These are phyloP conservation scores for Papilio dardanus DNA, from an alignment of 1,140 invertebrate genomes.

Conservation along the genomic window DNA sequence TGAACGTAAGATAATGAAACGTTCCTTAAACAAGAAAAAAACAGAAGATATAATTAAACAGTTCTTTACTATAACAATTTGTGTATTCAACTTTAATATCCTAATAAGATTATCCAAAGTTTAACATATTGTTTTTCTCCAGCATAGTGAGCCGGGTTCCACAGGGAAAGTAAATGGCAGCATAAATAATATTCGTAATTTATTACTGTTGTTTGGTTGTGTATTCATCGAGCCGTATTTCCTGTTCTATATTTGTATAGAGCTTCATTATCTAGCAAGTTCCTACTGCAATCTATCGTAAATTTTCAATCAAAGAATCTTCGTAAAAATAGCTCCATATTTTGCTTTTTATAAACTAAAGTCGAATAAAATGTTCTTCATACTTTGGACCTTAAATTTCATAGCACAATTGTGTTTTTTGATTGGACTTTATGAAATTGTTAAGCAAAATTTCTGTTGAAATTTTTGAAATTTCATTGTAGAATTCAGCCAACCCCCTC, in stretches of 20 bases:
- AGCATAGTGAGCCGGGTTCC: neutral
- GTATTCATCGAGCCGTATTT: slow-evolving; percentile 8
- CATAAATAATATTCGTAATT: slow-evolving; percentile 15
- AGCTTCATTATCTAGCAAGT: neutral
- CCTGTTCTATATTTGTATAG: neutral
- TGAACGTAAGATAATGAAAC: neutral
- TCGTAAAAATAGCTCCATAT: neutral
- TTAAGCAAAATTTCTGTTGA: too few relatives aligned
- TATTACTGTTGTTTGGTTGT: slow-evolving; percentile 9
- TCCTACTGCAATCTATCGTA: neutral
- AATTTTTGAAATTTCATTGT: too few relatives aligned
- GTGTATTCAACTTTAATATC: neutral
- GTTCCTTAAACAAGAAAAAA: neutral
- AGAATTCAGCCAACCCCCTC: neutral
- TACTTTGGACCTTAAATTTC: too few relatives aligned
- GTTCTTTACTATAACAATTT: neutral
- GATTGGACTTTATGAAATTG: neutral
- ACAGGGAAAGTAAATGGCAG: neutral
- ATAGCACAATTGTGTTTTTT: too few relatives aligned
- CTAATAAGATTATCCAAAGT: neutral
- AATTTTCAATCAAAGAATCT: neutral
- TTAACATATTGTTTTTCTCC: slow-evolving; percentile 14
- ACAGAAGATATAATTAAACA: neutral
- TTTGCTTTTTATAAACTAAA: neutral
- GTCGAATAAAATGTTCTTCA: neutral